phyloP scores from a whole-genome alignment of 2,797 vertebrate genomes.

The Sebastiscus albofasciatus region DNA sequence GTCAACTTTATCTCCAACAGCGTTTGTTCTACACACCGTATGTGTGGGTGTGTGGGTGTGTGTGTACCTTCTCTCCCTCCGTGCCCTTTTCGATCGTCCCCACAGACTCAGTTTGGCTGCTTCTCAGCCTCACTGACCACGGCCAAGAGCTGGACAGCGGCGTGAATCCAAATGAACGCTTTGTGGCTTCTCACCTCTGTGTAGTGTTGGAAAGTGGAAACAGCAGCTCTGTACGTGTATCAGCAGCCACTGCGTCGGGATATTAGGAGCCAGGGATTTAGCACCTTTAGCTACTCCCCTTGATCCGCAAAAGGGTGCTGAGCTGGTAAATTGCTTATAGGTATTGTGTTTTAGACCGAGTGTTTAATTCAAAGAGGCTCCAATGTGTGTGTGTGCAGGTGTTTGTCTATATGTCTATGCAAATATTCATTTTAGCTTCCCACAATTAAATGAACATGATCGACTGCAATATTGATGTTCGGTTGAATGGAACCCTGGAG shows the following conservation, averaged over 20 bases:
- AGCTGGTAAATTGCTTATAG: not conserved
- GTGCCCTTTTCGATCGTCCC: not conserved
- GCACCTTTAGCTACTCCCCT: not conserved
- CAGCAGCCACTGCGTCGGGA: not conserved
- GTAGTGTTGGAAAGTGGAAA: constrained; percentile 13
- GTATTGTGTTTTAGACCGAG: not conserved
- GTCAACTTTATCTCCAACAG: not conserved
- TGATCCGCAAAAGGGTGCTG: not conserved
- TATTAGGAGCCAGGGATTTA: not conserved
- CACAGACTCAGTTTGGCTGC: constrained; percentile 30
- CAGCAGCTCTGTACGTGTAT: not conserved
- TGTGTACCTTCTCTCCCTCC: not conserved
- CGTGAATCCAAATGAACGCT: constrained; percentile 36
- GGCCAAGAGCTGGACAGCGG: constrained; percentile 20
- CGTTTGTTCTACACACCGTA: not conserved
- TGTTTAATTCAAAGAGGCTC: not conserved
- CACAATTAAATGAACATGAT: too few species aligned
- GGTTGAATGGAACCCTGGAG: too few species aligned
- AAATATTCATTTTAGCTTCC: too few species aligned
- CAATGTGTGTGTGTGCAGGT: not conserved
- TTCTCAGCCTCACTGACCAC: not conserved
- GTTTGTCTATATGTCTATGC: not conserved
- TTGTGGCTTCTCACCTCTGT: constrained; percentile 34
- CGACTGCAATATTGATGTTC: too few species aligned
- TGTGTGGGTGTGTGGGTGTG: not conserved